A percentile compares a stretch with the other conserved stretches of the same genome.
Evolutionary conservation across 2,797 vertebrate species (phyloP).

Genomic region (Sebastes cheni): DNA sequence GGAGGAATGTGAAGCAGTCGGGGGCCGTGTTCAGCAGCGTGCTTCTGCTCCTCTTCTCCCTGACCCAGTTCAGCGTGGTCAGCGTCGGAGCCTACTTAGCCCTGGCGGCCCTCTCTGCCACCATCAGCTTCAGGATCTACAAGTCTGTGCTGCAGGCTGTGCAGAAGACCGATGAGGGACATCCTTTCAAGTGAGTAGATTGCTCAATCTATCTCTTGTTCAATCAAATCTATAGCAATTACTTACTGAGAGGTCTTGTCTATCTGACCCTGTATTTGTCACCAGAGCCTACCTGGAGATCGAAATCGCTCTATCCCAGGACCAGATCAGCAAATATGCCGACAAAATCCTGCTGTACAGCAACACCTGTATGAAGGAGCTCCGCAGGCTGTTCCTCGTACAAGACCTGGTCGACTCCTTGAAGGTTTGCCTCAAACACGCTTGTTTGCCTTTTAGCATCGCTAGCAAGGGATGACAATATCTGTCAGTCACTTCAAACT

Average conservation of each 20-base stretch:
- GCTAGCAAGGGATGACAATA: not conserved
- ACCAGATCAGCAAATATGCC: slow-evolving; percentile 98
- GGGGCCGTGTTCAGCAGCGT: slow-evolving; percentile 94
- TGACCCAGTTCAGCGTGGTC: slow-evolving; percentile 99
- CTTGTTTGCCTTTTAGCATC: not conserved
- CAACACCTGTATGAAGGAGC: slow-evolving; percentile 95
- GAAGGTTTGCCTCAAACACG: slow-evolving; percentile 85
- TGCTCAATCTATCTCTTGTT: too few relatives aligned
- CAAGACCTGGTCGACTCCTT: slow-evolving; percentile 98
- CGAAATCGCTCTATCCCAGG: slow-evolving; percentile 95
- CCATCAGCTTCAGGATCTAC: slow-evolving; percentile 99
- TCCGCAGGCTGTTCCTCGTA: slow-evolving; percentile 96
- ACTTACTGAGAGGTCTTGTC: not conserved
- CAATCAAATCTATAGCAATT: not conserved
- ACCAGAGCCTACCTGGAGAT: slow-evolving; percentile 95
- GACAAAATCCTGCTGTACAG: slow-evolving; percentile 94
- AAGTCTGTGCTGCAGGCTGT: slow-evolving; percentile 98
- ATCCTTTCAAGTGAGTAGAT: slow-evolving; percentile 95
- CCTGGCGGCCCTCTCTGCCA: slow-evolving; percentile 94
- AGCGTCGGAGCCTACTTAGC: slow-evolving; percentile 96
- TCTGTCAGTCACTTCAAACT: not conserved
- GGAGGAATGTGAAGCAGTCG: slow-evolving; percentile 97
- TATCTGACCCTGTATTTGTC: not conserved
- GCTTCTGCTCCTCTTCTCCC: slow-evolving; percentile 95
- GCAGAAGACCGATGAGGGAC: slow-evolving; percentile 98